A percentile compares a stretch with the other conserved stretches of the same genome.
Evolutionary conservation across 2,113 vertebrate genomes (phyloP).

Genomic region (Todiramphus saurophagus): DNA sequence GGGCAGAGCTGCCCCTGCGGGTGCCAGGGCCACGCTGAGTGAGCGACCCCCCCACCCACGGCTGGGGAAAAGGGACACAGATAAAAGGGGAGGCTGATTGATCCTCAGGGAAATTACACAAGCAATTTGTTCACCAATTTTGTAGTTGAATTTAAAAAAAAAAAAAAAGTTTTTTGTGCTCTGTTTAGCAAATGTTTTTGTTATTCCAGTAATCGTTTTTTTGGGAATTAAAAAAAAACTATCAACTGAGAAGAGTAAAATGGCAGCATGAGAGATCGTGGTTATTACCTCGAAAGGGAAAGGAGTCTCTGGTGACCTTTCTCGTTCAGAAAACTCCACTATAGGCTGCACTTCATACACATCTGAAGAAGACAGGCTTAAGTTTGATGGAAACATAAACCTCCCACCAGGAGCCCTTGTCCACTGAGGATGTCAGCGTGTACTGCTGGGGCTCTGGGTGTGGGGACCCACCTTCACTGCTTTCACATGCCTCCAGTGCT

Average conservation of each 20-base stretch:
- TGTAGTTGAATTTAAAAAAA: neutral
- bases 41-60: fast-evolving
- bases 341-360: neutral
- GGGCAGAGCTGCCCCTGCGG: fast-evolving
- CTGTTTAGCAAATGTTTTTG: constrained; percentile 32
- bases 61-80: neutral
- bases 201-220: constrained; percentile 7
- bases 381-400: neutral
- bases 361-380: neutral
- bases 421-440: fast-evolving
- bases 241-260: constrained; percentile 16
- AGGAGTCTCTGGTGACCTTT: neutral
- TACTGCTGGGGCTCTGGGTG: fast-evolving
- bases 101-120: constrained; percentile 52
- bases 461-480: too few relatives aligned
- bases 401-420: fast-evolving
- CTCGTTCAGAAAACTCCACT: neutral
- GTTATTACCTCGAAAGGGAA: neutral
- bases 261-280: neutral
- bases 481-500: too few relatives aligned
- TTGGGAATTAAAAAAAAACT: neutral
- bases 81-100: neutral
- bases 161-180: neutral
- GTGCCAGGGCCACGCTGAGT: fast-evolving
- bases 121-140: constrained; percentile 18